Base-by-base conservation (phyloP, 2,888 invertebrate species). In the Thymelicus acteon region DNA sequence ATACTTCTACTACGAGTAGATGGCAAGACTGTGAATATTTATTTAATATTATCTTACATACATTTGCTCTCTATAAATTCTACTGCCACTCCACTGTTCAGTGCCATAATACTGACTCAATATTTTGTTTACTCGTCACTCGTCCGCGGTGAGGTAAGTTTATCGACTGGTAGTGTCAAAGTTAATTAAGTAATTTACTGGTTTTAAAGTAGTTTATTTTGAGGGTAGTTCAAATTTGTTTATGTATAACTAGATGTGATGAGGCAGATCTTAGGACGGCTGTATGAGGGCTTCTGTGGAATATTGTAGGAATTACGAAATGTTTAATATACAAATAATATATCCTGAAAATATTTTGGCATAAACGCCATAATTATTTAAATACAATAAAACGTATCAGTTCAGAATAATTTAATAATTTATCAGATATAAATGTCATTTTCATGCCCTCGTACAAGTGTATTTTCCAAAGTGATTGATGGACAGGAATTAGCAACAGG, bases 191-290 rank as follows among this genome's bases (percentile, higher is more conserved):
- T 67, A 58, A 48, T 48, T 60, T 60, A 54, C 12, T 49, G 49
- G 39, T 19, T 40, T 60, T 40, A 49, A 39, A 19, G 37, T 60
- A 48, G 47, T 13, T 66, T 67, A 67, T 49, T 60, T 67, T 60
- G 39, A 39, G 19, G n/a, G 49, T 60, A 40, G 39, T 67, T 60
- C 67, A 67, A 67, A 67, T 60, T 15, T 48, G 48, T 39, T 67
- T 65, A 13, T 15, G 31, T 54, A 6, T 31, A 57, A 31, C 12
- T 12, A 12, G 12, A 31, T 8, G 31, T 31, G 31, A 12, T 57
- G 10, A 13, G n/a, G 19, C 15, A 52, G 15, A 19, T 15, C 15
- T 15, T 52, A 52, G 49, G 7, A 15, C 19, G 49, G 7, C 49
- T 52, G 19, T 52, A 52, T 15, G 49, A 19, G 48, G 49, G 15